Evolutionary conservation across 2,113 vertebrate species (phyloP).

Genomic region (Spea multiplicata): DNA sequence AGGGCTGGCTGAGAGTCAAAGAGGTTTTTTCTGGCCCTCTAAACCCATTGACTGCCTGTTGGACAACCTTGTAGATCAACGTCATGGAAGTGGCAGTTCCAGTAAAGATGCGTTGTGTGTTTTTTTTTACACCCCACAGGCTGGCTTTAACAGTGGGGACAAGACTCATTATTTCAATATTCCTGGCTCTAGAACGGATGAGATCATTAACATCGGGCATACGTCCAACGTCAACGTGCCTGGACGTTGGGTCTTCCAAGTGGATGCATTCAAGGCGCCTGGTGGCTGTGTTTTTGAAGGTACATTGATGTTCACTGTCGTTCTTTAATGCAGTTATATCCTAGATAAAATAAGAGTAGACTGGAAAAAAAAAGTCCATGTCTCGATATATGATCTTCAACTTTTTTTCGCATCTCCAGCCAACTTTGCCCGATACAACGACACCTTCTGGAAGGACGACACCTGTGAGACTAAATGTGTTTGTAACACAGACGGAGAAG

Average conservation of each 20-base stretch:
- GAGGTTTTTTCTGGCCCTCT: too few species aligned
- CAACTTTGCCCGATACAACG: conserved; percentile 13
- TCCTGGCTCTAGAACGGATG: conserved; percentile 12
- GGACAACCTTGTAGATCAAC: too few species aligned
- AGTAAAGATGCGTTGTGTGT: background rate
- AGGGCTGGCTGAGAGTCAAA: too few species aligned
- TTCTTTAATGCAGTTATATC: background rate
- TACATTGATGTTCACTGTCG: background rate
- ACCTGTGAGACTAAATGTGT: background rate
- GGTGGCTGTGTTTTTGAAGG: background rate
- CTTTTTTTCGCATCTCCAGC: background rate
- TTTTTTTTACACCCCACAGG: conserved; percentile 23
- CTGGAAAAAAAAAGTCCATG: background rate
- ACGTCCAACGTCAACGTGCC: conserved; percentile 35
- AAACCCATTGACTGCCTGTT: too few species aligned
- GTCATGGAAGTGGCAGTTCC: too few species aligned
- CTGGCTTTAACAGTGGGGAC: conserved; percentile 46
- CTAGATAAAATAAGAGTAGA: too few species aligned
- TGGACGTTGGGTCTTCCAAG: conserved; percentile 41
- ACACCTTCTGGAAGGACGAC: conserved; percentile 13
- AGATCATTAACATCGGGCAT: conserved; percentile 37
- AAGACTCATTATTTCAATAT: conserved; percentile 52
- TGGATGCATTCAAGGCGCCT: rapidly evolving
- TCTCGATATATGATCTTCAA: background rate
- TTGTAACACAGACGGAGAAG: background rate